Base-by-base conservation (phyloP, 2,888 invertebrate genomes). In the Zygogramma bicolorata region DNA sequence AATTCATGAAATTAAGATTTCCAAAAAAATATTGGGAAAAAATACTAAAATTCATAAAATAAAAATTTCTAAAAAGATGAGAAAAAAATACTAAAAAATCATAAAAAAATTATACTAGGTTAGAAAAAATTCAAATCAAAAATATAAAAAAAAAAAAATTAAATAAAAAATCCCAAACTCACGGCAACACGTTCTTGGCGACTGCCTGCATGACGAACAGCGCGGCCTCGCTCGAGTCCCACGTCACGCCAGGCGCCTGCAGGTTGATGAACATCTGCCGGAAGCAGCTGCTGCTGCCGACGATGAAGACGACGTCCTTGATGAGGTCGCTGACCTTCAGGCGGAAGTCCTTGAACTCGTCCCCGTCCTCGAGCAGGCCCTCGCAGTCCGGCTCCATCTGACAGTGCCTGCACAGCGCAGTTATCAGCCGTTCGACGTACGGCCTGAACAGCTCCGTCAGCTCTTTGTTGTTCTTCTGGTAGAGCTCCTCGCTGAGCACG, bases 381-480 rank as follows among this genome's bases (percentile, higher is more conserved):
- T 97, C 95, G 82, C 94, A 95, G 85, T 99, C 99, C 0, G 97
- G 93, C 82, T 99, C 99, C 89, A 98, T 95, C 88, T 98, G 97
- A 82, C 97, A 97, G 86, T 99, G 99, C 67, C 86, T 90, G 78
- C 96, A 97, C 7, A 99, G 88, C 0, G 96, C 95, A 65, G 93
- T 92, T 6, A 98, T 93, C n/a, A 98, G 88, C 80, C 97, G 90
- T 87, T 97, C 96, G 70, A 98, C 92, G 85, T 97, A 95, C 0
- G 98, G 97, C 83, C 93, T 93, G 86, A 98, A 99, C 38, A 94
- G 88, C 60, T 91, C 90, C 1, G 94, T 95, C n/a, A 96, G 85
- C 0, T 92, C 90, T 80, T 95, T 93, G 81, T 92, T 93, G 85
- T 97, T 94, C 77, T 93, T 92, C 81, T 96, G 94, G 86, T 98